phyloP scores from a whole-genome alignment of 2,797 vertebrate genomes.

The Poeciliopsis paucimaculata region DNA sequence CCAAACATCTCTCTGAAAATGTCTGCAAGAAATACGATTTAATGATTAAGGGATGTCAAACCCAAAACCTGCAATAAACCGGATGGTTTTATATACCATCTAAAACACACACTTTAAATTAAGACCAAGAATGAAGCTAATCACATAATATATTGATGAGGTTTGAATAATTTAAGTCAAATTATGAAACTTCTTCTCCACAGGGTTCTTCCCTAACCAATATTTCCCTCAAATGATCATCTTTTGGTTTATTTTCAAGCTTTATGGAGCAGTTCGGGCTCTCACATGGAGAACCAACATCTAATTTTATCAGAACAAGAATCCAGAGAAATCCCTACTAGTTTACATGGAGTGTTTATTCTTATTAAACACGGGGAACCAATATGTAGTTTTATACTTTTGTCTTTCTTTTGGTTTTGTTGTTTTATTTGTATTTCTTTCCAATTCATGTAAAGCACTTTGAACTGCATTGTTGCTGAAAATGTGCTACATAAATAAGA shows the following conservation, averaged over 20 bases:
- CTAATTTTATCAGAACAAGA: too few species aligned
- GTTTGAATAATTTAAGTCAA: not conserved
- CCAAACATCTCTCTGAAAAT: not conserved
- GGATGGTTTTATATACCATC: not conserved
- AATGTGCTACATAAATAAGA: not conserved
- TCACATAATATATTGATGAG: not conserved
- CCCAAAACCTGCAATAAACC: not conserved
- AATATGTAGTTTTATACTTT: too few species aligned
- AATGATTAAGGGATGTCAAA: not conserved
- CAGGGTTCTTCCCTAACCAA: not conserved
- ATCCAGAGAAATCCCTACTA: too few species aligned
- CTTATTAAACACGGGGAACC: too few species aligned
- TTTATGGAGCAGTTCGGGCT: not conserved
- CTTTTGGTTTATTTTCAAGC: not conserved
- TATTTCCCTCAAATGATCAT: not conserved
- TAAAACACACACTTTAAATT: not conserved
- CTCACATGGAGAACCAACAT: not conserved
- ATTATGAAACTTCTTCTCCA: not conserved
- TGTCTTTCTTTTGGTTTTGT: too few species aligned
- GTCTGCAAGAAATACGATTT: not conserved
- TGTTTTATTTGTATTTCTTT: too few species aligned
- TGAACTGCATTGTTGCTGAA: too few species aligned
- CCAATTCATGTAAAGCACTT: too few species aligned
- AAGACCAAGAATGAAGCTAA: not conserved
- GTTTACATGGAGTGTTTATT: too few species aligned